Evolutionary conservation across 2,113 vertebrate species (phyloP).

Genomic region (Scartelaos histophorus): DNA sequence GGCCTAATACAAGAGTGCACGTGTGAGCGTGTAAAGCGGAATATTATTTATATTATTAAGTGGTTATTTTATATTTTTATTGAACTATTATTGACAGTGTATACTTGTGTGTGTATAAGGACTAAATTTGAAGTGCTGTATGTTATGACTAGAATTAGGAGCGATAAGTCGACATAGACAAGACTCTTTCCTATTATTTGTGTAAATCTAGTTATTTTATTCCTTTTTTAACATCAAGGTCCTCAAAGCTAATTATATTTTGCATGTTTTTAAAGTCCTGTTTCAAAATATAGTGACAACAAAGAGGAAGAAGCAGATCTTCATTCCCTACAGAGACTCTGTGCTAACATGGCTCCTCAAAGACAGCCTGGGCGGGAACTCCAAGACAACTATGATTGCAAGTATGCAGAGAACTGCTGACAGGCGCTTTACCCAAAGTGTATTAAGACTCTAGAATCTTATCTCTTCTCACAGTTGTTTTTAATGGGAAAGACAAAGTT

Average conservation of each 20-base stretch:
- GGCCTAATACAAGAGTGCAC: no score
- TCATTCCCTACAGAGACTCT: slow-evolving; percentile 96
- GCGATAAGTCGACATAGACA: no score
- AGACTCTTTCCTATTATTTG: no score
- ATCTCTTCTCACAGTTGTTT: slow-evolving; percentile 6
- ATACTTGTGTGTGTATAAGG: no score
- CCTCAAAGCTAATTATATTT: not conserved
- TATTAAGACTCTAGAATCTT: not conserved
- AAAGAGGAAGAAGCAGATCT: slow-evolving; percentile 88
- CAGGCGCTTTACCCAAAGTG: not conserved
- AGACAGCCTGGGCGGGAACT: slow-evolving; percentile 97
- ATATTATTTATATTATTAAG: no score
- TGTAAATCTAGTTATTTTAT: no score
- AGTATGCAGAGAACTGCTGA: slow-evolving; percentile 72
- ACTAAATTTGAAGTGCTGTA: no score
- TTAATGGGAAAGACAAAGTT: slow-evolving; percentile 8
- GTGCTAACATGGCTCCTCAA: slow-evolving; percentile 97
- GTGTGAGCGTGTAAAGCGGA: no score
- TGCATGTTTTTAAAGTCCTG: slow-evolving; percentile 3
- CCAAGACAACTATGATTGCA: slow-evolving; percentile 95
- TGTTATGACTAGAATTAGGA: no score
- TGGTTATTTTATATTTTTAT: no score
- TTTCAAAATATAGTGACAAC: slow-evolving; percentile 24
- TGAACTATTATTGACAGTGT: no score
- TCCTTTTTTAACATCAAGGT: not conserved